These are phyloP conservation scores for Syrphus vitripennis DNA, from an alignment of 2,888 invertebrate species.

Conservation along the genomic window DNA sequence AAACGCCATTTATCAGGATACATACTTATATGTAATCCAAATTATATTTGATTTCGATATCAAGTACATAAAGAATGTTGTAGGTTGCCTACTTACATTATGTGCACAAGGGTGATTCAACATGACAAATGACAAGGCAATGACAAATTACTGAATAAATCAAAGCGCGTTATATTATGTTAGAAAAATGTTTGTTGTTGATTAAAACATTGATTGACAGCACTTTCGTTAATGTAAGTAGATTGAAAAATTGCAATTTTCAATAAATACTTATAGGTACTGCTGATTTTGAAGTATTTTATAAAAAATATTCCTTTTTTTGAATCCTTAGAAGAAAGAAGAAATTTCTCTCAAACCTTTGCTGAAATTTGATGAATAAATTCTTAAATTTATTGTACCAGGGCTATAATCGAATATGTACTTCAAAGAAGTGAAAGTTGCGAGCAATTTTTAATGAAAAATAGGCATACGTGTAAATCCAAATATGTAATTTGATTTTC, in stretches of 20 bases:
- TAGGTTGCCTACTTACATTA: neutral
- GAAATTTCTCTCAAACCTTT: no score
- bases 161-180: conserved; percentile 6
- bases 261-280: neutral
- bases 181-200: neutral
- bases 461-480: no score
- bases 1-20: conserved; percentile 1
- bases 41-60: conserved; percentile 2
- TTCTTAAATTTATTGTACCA: no score
- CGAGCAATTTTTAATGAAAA: no score
- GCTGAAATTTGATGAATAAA: no score
- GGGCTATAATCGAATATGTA: no score
- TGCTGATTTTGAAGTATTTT: neutral
- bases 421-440: no score
- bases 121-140: conserved; percentile 21
- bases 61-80: neutral
- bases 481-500: no score
- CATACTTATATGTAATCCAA: neutral
- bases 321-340: no score
- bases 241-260: neutral
- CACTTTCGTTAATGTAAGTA: neutral
- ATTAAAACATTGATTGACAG: conserved; percentile 26
- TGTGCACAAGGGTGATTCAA: conserved; percentile 10
- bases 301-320: no score
- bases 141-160: conserved; percentile 25